Evolutionary conservation across 2,113 vertebrate genomes (phyloP).

Genomic region (pig (Sus scrofa)): DNA sequence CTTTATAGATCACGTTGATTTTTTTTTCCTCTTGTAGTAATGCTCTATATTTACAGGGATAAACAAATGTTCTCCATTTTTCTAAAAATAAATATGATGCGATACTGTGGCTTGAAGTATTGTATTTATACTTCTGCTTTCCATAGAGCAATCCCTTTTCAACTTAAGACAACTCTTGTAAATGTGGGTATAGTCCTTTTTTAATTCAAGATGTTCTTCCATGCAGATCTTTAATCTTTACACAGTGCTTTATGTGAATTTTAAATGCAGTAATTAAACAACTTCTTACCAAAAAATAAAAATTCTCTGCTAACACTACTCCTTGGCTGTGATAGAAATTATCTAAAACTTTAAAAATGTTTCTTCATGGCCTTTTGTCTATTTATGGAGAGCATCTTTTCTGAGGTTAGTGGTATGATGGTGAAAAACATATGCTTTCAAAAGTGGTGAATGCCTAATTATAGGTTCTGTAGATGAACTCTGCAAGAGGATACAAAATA

Average conservation of each 20-base stretch:
- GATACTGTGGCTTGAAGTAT: background rate
- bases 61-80: background rate
- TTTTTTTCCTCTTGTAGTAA: background rate
- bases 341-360: background rate
- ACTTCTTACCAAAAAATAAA: background rate
- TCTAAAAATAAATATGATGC: constrained; percentile 47
- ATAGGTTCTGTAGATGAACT: background rate
- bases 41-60: background rate
- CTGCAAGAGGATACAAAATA: background rate
- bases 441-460: background rate
- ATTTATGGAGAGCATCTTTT: background rate
- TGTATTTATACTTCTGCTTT: constrained; percentile 55
- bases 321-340: constrained; percentile 45
- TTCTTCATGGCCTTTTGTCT: constrained; percentile 1
- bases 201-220: constrained; percentile 59
- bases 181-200: constrained; percentile 46
- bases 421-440: background rate
- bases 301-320: background rate
- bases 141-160: constrained; percentile 43
- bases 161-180: constrained; percentile 55
- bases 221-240: constrained; percentile 70
- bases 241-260: constrained; percentile 62
- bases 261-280: constrained; percentile 73
- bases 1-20: background rate
- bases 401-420: background rate